These are phyloP conservation scores for Erebia ligea DNA, from an alignment of 2,888 invertebrate genomes.

Conservation along the genomic window DNA sequence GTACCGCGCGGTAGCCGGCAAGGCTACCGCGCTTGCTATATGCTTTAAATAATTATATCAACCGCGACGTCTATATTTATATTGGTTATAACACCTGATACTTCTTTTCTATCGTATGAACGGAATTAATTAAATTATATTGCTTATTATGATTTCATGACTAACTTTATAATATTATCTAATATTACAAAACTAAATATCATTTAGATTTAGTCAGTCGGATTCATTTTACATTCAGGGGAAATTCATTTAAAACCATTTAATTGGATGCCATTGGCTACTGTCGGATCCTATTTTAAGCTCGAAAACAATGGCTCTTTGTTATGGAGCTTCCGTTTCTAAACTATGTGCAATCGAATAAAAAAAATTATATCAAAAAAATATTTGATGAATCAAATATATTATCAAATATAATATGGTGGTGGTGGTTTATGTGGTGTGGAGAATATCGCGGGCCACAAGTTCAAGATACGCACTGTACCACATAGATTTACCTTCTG, in stretches of 20 bases:
- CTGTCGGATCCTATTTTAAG: conserved; percentile 15
- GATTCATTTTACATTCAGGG: conserved; percentile 23
- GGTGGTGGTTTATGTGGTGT: too few species aligned
- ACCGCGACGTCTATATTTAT: too few species aligned
- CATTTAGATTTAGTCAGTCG: conserved; percentile 13
- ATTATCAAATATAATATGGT: too few species aligned
- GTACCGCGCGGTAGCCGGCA: too few species aligned
- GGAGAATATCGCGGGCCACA: too few species aligned
- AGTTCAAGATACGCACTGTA: too few species aligned
- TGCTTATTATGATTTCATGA: background rate
- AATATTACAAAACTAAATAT: conserved; percentile 6
- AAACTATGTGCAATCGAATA: background rate
- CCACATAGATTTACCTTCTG: too few species aligned
- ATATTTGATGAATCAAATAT: too few species aligned
- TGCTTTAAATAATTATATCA: too few species aligned
- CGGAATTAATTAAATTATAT: background rate
- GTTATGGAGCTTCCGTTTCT: conserved; percentile 12
- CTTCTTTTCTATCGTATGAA: too few species aligned
- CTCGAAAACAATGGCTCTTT: conserved; percentile 17
- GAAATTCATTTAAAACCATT: conserved; percentile 20
- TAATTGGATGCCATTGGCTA: conserved; percentile 22
- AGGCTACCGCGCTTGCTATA: too few species aligned
- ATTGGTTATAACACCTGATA: too few species aligned
- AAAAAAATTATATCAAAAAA: background rate
- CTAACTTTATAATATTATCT: background rate